Evolutionary conservation across 2,888 invertebrate genomes (phyloP).

Genomic region (Drosophila hamatofila): DNA sequence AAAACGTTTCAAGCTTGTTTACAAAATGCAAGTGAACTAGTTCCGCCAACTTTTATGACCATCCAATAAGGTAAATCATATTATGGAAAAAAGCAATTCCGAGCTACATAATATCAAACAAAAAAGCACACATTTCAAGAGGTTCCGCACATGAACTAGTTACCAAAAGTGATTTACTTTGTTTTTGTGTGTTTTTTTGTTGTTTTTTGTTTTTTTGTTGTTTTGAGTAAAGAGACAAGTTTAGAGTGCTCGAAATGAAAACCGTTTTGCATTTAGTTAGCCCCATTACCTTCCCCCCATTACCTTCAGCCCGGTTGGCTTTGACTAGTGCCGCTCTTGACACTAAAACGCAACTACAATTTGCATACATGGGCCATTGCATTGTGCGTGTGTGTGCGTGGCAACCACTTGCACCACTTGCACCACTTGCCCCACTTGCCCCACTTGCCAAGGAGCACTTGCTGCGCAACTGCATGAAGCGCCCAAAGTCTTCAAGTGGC

Average conservation of each 20-base stretch:
- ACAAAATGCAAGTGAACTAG: slow-evolving; percentile 5
- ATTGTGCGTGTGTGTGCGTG: slow-evolving; percentile 6
- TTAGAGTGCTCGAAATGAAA: slow-evolving; percentile 20
- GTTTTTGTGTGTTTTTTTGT: not conserved
- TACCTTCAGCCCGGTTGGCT: slow-evolving; percentile 21
- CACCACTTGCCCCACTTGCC: slow-evolving; percentile 38
- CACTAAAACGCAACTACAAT: slow-evolving; percentile 51
- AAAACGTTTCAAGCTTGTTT: not conserved
- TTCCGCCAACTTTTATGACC: not conserved
- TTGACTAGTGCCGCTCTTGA: slow-evolving; percentile 43
- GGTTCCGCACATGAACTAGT: slow-evolving; percentile 11
- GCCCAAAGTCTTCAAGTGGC: slow-evolving; percentile 50
- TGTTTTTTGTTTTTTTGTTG: not conserved
- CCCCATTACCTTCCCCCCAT: slow-evolving; percentile 40
- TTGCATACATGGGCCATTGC: slow-evolving; percentile 35
- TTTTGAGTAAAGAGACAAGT: not conserved
- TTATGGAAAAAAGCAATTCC: not conserved
- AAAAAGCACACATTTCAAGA: not conserved
- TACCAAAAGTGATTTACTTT: not conserved
- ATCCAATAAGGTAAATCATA: not conserved
- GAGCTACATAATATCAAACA: not conserved
- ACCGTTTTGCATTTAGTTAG: slow-evolving; percentile 55
- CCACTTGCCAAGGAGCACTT: slow-evolving; percentile 40
- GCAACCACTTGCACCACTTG: slow-evolving; percentile 42
- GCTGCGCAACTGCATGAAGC: slow-evolving; percentile 28